Conservation (phyloP, 2,113 vertebrate genomes). For the Benitochromis conjunctus region DNA sequence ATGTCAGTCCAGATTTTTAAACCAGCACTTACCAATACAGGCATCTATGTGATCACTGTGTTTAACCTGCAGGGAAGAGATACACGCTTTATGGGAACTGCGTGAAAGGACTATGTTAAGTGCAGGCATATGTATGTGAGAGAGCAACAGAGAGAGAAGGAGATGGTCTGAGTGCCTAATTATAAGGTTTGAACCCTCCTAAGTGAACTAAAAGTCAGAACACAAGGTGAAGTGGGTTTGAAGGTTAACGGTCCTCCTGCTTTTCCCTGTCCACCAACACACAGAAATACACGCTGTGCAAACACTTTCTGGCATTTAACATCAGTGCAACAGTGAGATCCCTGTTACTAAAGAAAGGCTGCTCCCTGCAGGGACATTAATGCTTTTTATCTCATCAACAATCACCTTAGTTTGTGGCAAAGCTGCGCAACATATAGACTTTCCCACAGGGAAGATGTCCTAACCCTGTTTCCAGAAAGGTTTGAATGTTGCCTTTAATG, state of each 20-base stretch:
- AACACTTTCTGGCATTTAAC: neutral
- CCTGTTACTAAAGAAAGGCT: neutral
- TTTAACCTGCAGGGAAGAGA: neutral
- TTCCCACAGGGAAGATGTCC: neutral
- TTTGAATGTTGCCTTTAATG: neutral
- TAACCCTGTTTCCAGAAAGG: neutral
- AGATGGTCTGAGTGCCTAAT: neutral
- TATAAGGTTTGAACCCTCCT: neutral
- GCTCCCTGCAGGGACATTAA: neutral
- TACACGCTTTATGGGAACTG: neutral
- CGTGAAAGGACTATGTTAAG: neutral
- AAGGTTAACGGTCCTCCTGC: constrained; percentile 6
- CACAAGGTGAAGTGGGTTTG: neutral
- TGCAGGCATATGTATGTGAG: neutral
- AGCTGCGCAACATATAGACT: neutral
- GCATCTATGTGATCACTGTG: neutral
- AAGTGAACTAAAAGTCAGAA: neutral
- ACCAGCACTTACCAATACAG: neutral
- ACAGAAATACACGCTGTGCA: neutral
- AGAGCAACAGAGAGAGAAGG: neutral
- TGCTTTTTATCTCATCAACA: neutral
- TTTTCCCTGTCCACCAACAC: neutral
- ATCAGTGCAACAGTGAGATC: neutral
- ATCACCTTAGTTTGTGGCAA: neutral
- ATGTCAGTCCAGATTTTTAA: neutral